phyloP scores from a whole-genome alignment of 2,113 vertebrate species.

The Alligator mississippiensis region DNA sequence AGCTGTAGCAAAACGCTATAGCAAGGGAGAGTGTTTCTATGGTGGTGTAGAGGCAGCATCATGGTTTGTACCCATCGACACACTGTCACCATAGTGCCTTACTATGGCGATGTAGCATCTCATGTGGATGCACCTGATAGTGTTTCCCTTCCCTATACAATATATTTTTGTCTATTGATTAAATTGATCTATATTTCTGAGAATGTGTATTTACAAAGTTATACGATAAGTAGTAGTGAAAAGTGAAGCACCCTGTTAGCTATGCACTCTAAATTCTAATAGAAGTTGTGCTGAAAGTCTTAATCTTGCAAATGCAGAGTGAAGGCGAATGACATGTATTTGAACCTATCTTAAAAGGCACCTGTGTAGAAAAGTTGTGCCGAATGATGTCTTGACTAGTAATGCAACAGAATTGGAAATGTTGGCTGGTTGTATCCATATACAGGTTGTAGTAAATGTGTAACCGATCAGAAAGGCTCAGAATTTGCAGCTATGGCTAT shows the following conservation, averaged over 20 bases:
- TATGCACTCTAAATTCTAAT: background rate
- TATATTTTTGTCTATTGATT: background rate
- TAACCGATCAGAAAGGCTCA: too few species aligned
- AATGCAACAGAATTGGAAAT: rapidly evolving
- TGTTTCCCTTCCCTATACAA: background rate
- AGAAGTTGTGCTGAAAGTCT: background rate
- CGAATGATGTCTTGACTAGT: too few species aligned
- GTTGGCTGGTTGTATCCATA: background rate
- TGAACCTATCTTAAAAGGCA: background rate
- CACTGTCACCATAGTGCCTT: too few species aligned
- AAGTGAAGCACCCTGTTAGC: background rate
- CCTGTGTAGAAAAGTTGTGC: background rate
- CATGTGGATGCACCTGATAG: background rate
- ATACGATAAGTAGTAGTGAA: background rate
- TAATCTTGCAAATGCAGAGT: background rate
- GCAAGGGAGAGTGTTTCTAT: too few species aligned
- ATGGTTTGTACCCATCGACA: too few species aligned
- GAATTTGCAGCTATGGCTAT: too few species aligned
- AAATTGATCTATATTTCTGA: background rate
- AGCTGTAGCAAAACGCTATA: too few species aligned
- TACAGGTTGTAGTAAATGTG: too few species aligned
- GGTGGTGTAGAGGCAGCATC: too few species aligned
- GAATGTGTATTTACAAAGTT: background rate
- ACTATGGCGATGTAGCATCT: too few species aligned
- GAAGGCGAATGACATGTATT: background rate